Evolutionary conservation across 2,888 invertebrate species (phyloP), one percentile per base, ranked within the genome.

Genomic region (Aspidiotus rigidus): DNA sequence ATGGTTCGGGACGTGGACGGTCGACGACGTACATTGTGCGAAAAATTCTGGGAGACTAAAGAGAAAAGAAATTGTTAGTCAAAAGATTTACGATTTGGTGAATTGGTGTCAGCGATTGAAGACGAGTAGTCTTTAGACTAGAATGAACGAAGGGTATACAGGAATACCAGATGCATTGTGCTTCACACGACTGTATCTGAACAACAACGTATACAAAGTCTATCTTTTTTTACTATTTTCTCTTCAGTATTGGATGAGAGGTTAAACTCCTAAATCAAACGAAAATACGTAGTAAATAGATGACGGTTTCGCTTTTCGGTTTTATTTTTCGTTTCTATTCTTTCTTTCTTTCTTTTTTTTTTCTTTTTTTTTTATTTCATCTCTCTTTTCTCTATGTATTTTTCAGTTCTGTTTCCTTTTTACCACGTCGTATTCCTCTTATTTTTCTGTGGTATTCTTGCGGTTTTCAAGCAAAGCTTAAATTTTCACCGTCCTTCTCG

Each of bases 221-320:
- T 5, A 28, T 28, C 28, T 28, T 5, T 11, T n/a, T 49, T 11
- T 11, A 49, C n/a, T n/a, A n/a, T n/a, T n/a, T n/a, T n/a, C n/a
- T n/a, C n/a, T n/a, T n/a, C n/a, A n/a, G n/a, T 13, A 49, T 49
- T 49, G 49, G 49, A n/a, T 13, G 49, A 49, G 49, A 49, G 49
- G 49, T 49, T 49, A 49, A 49, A 49, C 49, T 49, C 49, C 49
- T 49, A 49, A 49, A 49, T 49, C 49, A 49, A 49, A 49, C 49
- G 6, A n/a, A 49, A 13, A 49, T n/a, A 49, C 10, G 49, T 3
- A 49, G 49, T 49, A 49, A 49, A 49, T 49, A 49, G n/a, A 49
- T 49, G 49, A 49, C 49, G 49, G 10, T 28, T 28, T 28, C 28
- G 28, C 28, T 28, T 28, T 28, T 28, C 28, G 28, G 28, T 28